These are phyloP conservation scores for Charadrius vociferus DNA, from an alignment of 2,113 vertebrate genomes.

Conservation along the genomic window DNA sequence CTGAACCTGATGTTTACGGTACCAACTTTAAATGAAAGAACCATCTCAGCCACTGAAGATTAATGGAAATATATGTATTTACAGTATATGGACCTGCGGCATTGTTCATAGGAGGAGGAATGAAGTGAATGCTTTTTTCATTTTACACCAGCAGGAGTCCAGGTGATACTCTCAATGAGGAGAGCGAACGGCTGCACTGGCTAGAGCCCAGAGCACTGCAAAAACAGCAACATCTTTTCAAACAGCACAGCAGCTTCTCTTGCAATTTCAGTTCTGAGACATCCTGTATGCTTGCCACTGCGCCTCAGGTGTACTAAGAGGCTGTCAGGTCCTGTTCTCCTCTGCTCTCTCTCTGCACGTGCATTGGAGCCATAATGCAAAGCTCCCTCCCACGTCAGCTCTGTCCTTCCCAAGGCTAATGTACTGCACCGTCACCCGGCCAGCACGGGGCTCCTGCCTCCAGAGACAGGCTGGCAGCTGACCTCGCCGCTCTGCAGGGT, in stretches of 20 bases:
- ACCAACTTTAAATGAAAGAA: background rate
- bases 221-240: background rate
- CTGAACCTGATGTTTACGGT: background rate
- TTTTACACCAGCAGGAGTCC: background rate
- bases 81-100: background rate
- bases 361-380: background rate
- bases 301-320: background rate
- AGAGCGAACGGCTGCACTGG: background rate
- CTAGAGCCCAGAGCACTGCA: background rate
- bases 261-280: background rate
- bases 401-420: background rate
- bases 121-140: background rate
- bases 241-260: background rate
- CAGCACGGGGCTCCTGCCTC: background rate
- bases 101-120: rapidly evolving
- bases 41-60: background rate
- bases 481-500: background rate
- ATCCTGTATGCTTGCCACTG: background rate
- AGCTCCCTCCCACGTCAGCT: background rate
- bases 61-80: background rate
- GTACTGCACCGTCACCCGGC: rapidly evolving
- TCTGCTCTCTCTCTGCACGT: background rate
- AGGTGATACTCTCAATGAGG: background rate
- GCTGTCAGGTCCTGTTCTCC: background rate
- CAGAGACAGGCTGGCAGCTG: background rate